A percentile compares a stretch with the other conserved stretches of the same genome.
phyloP scores from a whole-genome alignment of 2,888 invertebrate genomes.

The Cataglyphis livida region DNA sequence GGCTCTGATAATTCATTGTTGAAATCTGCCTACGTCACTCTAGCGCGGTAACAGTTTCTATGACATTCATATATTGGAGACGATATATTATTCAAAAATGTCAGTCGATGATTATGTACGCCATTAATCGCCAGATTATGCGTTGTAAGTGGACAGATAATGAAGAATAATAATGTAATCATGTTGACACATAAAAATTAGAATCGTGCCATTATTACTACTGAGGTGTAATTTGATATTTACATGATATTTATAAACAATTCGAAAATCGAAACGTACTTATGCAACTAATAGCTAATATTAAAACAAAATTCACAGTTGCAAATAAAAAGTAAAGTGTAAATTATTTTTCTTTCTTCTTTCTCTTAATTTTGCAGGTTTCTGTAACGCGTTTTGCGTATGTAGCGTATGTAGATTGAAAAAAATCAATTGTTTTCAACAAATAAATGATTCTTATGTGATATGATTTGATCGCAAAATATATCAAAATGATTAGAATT shows the following conservation, averaged over 20 bases:
- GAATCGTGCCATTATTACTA: conserved; percentile 71
- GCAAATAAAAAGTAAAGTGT: conserved; percentile 16
- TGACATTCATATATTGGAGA: conserved; percentile 22
- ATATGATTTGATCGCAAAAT: not conserved
- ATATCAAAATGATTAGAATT: not conserved
- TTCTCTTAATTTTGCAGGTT: conserved; percentile 21
- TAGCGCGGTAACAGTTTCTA: conserved; percentile 28
- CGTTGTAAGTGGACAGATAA: not conserved
- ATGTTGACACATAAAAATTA: conserved; percentile 63
- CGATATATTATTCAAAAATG: conserved; percentile 12
- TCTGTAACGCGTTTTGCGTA: not conserved
- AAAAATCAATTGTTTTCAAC: not conserved
- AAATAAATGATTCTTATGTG: not conserved
- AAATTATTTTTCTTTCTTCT: conserved; percentile 14
- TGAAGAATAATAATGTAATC: conserved; percentile 18
- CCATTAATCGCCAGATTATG: not conserved
- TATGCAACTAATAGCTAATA: conserved; percentile 44
- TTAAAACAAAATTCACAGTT: conserved; percentile 9
- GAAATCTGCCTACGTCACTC: conserved; percentile 11
- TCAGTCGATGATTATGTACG: conserved; percentile 2
- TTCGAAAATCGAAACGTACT: conserved; percentile 54
- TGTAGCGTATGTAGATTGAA: not conserved
- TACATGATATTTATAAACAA: conserved; percentile 58
- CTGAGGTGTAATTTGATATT: conserved; percentile 58
- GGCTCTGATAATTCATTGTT: conserved; percentile 26